phyloP scores from a whole-genome alignment of 2,113 vertebrate genomes.

The Myrmecophaga tridactyla region DNA sequence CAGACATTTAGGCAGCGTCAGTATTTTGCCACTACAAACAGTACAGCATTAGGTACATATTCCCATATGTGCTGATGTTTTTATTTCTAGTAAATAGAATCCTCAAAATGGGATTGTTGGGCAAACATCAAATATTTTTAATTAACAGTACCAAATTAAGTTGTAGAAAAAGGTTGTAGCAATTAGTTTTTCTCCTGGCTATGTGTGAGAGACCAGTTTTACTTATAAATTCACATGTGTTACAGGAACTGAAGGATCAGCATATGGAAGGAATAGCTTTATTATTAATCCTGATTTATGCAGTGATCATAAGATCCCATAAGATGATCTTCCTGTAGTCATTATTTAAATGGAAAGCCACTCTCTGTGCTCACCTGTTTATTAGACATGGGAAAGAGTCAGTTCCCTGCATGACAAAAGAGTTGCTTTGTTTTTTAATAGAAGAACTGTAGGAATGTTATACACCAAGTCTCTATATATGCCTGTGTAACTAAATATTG shows the following conservation, averaged over 20 bases:
- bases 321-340: neutral
- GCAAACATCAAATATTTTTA: neutral
- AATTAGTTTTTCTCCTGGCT: neutral
- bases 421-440: neutral
- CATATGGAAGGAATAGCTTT: neutral
- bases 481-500: neutral
- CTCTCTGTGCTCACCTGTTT: neutral
- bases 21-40: neutral
- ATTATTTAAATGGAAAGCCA: neutral
- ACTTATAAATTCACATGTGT: neutral
- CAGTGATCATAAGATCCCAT: fast-evolving
- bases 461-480: neutral
- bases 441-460: neutral
- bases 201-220: neutral
- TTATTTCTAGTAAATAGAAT: neutral
- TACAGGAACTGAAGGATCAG: neutral
- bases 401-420: neutral
- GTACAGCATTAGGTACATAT: neutral
- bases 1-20: neutral
- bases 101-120: neutral
- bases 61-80: neutral
- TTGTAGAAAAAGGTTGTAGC: neutral
- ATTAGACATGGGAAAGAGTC: neutral
- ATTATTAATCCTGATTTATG: too few species aligned
- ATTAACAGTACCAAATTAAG: neutral